Evolutionary conservation across 1,140 invertebrate genomes (phyloP).

Genomic region (Hycleus cichorii): DNA sequence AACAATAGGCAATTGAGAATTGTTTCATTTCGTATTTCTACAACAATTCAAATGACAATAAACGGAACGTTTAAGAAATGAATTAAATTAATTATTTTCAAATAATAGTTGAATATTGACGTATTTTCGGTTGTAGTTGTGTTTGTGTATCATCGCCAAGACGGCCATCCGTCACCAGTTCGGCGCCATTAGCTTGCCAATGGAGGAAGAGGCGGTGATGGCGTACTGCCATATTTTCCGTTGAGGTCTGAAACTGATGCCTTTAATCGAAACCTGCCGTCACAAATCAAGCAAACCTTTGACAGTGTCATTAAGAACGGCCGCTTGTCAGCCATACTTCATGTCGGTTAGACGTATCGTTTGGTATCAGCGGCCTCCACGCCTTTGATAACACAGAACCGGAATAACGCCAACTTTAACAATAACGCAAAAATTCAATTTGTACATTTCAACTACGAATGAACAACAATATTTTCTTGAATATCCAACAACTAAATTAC

Average conservation of each 20-base stretch:
- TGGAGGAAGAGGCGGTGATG: slow-evolving; percentile 15
- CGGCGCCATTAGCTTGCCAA: slow-evolving; percentile 24
- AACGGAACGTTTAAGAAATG: neutral
- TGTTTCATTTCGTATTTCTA: slow-evolving; percentile 4
- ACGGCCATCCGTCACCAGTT: slow-evolving; percentile 13
- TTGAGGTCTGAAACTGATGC: slow-evolving; percentile 38
- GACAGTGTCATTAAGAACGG: slow-evolving; percentile 40
- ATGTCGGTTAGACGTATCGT: slow-evolving; percentile 32
- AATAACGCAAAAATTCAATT: too few species aligned
- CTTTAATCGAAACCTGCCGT: slow-evolving; percentile 42
- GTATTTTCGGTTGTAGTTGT: too few species aligned
- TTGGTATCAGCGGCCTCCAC: slow-evolving; percentile 5
- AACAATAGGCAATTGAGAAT: slow-evolving; percentile 3
- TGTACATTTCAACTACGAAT: too few species aligned
- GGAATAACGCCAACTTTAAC: neutral
- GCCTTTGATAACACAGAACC: neutral
- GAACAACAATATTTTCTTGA: neutral
- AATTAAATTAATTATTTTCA: too few species aligned
- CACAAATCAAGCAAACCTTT: slow-evolving; percentile 41
- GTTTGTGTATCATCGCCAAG: slow-evolving; percentile 14
- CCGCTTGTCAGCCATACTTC: slow-evolving; percentile 38
- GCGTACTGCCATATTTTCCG: slow-evolving; percentile 31
- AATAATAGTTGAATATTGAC: too few species aligned
- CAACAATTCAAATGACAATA: neutral
- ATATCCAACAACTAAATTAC: neutral